Base-by-base conservation (phyloP, 2,113 vertebrate species). In the Daboia siamensis region DNA sequence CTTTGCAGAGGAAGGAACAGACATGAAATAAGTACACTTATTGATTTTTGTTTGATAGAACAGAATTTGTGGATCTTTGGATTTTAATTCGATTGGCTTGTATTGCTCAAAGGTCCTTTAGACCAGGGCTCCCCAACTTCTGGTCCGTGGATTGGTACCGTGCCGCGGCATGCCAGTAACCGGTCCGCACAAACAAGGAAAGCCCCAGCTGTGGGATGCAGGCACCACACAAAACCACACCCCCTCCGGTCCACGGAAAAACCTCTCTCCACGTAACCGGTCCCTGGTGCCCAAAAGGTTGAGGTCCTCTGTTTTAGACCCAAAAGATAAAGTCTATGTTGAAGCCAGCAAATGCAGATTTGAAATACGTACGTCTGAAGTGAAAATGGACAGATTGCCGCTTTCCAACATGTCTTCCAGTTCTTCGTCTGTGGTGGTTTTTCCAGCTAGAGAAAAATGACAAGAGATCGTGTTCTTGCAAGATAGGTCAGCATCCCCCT, bases 391-490 rank as follows among this genome's bases (percentile, higher is more conserved):
- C 1, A 99, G 98, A 94, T 98, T 99, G 89, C 98, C 98, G 26
- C 98, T 99, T 96, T 99, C 99, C 93, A 99, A 94, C 99, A 99
- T 99, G 54, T 98, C 98, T 93, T 99, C 99, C 91, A 99, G 98
- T 91, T 99, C 99, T 12, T 99, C 98, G 2, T 98, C 98, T 0
- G 98, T 99, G 89, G 98, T 99, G 59, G 97, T 96, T 97, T 96
- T 98, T 90, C 99, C 99, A 97, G 99, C 99, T 99, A 92, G 80
- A 95, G 96, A 21, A 90, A 59, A 93, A 90, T 1, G 0, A 55
- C 29, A 61, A 86, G 54, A 12, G 10, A 33, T 26, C 1, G 0
- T 29, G 85, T 61, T 86, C 39, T 84, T 52, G 52, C 9, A 26
- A 39, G 3, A 20, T 3, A 13, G 1, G 2, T 51, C 55, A 57